Evolutionary conservation across 2,888 invertebrate species (phyloP).

Genomic region (Gryllus longicercus): DNA sequence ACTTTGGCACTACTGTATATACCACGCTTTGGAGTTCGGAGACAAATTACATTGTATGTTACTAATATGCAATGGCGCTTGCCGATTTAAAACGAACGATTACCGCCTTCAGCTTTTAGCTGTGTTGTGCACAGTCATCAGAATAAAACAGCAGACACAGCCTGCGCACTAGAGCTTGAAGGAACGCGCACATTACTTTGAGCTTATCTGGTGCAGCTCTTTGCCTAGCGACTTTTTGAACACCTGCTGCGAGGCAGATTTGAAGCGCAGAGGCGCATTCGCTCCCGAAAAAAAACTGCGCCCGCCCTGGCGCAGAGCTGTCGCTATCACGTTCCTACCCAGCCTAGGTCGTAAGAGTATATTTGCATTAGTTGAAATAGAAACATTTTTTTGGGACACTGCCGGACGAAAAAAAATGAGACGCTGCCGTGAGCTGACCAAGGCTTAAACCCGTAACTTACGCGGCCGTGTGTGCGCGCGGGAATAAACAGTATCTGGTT

Average conservation of each 20-base stretch:
- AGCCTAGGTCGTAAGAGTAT: neutral
- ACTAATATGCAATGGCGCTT: no score
- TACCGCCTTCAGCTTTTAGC: no score
- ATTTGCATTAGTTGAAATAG: neutral
- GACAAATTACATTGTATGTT: no score
- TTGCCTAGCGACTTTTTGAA: neutral
- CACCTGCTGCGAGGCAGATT: neutral
- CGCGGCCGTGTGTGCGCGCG: neutral
- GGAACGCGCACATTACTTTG: neutral
- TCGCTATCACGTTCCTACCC: no score
- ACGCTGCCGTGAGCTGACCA: neutral
- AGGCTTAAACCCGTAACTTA: neutral
- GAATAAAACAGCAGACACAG: no score
- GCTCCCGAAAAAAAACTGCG: no score
- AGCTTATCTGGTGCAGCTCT: neutral
- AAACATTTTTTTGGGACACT: neutral
- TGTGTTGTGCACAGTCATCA: no score
- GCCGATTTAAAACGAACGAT: no score
- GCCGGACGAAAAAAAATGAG: neutral
- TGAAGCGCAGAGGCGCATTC: neutral
- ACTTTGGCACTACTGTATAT: no score
- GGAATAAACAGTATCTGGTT: slow-evolving; percentile 3
- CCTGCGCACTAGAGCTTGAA: no score
- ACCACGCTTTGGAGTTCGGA: no score
- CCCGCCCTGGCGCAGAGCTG: no score